Base-by-base conservation (phyloP, 1,140 invertebrate genomes). In the Danaus melanippus region DNA sequence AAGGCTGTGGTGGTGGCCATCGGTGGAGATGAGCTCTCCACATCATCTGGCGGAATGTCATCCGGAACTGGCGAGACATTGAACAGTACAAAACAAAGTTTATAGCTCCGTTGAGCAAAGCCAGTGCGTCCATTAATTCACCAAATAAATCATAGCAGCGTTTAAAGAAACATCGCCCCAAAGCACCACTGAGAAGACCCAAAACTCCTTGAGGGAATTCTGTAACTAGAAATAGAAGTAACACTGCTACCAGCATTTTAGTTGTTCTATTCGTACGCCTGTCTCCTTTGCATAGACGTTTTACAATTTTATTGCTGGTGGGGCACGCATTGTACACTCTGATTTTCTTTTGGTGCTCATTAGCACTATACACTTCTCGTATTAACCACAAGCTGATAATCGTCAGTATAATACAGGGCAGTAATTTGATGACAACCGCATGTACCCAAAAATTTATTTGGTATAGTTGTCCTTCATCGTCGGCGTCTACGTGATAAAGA, bases 21-120 rank as follows among this genome's bases (percentile, higher is more conserved):
- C 82, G 55, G 52, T 76, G 88, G 62, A 76, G 86, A 65, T 69
- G 89, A 58, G 73, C 89, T 62, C 84, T 85, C 75, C 82, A 84
- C 76, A 97, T 95, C 39, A 96, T 76, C 57, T 92, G 91, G 5
- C 92, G 90, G 76, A 97, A 98, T 2, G 95, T 96, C 53, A 91
- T 90, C 10, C 96, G 89, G 80, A 98, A 98, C 88, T 97, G 96
- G 50, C 94, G 89, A 49, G 94, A 96, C 97, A 98, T 98, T 17
- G 93, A 92, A 66, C 96, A 98, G 76, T 98, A 98, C 5, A 98
- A 89, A 42, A 98, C 93, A 76, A 98, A 98, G 76, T 97, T 98
- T 49, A 98, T 93, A 8, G 95, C 93, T 6, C 95, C 95, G 86
- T 98, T 98, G 40, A 98, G 86, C 7, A 98, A 86, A 0, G 97